A percentile compares a stretch with the other conserved stretches of the same genome.
Conservation (phyloP, 2,888 invertebrate species). For the Protophormia terraenovae region DNA sequence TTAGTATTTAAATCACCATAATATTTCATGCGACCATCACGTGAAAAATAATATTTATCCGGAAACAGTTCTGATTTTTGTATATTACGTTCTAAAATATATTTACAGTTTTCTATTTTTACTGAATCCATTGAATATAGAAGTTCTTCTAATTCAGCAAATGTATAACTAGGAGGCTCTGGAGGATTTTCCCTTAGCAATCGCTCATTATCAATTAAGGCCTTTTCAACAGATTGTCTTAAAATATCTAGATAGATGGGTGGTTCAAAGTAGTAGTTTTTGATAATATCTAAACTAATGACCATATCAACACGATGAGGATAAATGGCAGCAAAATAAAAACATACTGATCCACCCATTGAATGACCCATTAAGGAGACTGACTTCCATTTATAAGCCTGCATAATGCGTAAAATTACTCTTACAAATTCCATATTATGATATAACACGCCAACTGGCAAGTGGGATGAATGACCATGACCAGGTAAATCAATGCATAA, state of each 20-base stretch:
- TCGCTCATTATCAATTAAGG: constrained; percentile 81
- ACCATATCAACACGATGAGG: constrained; percentile 79
- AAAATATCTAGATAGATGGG: constrained; percentile 74
- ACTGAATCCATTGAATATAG: constrained; percentile 84
- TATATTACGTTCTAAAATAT: constrained; percentile 83
- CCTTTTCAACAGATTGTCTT: constrained; percentile 77
- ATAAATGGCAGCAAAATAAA: constrained; percentile 84
- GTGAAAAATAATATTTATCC: constrained; percentile 83
- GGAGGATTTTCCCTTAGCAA: constrained; percentile 63
- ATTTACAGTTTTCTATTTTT: constrained; percentile 82
- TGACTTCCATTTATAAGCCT: constrained; percentile 86
- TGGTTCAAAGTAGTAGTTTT: constrained; percentile 71
- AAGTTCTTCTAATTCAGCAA: constrained; percentile 84
- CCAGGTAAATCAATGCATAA: constrained; percentile 88
- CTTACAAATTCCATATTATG: constrained; percentile 80
- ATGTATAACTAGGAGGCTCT: constrained; percentile 85
- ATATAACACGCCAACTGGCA: constrained; percentile 84
- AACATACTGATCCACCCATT: constrained; percentile 85
- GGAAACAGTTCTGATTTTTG: constrained; percentile 83
- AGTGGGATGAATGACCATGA: constrained; percentile 87
- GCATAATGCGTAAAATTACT: constrained; percentile 83
- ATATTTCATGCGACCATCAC: constrained; percentile 77
- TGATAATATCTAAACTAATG: constrained; percentile 77
- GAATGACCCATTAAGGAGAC: constrained; percentile 87
- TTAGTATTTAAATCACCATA: constrained; percentile 72